These are phyloP conservation scores for Otocyon megalotis DNA, from an alignment of 2,113 vertebrate genomes.

Conservation along the genomic window DNA sequence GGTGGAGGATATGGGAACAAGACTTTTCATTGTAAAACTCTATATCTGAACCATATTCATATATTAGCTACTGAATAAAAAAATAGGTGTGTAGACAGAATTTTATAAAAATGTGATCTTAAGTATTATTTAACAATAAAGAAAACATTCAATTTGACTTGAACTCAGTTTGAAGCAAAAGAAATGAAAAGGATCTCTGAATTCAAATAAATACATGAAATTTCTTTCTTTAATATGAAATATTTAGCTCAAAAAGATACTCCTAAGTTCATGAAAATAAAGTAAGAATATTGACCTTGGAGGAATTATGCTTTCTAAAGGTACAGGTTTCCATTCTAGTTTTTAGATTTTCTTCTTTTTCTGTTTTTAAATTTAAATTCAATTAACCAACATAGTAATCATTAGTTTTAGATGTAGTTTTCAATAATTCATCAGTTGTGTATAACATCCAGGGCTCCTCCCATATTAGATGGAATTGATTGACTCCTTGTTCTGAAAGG, in stretches of 20 bases:
- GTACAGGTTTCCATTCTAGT: neutral
- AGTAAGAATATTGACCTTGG: neutral
- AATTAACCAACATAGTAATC: too few species aligned
- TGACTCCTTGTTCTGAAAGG: neutral
- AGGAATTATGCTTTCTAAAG: neutral
- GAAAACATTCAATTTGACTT: neutral
- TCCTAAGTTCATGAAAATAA: neutral
- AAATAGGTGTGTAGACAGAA: neutral
- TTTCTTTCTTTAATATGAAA: neutral
- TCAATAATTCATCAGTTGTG: too few species aligned
- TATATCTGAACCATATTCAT: neutral
- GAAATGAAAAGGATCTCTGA: neutral
- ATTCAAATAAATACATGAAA: neutral
- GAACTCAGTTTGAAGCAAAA: slow-evolving; percentile 8
- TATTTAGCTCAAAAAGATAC: neutral
- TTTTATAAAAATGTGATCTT: neutral
- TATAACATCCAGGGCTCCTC: too few species aligned
- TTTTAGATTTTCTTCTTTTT: too few species aligned
- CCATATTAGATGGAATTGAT: neutral
- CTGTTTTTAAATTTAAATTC: too few species aligned
- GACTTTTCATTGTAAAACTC: neutral
- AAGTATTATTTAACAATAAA: neutral
- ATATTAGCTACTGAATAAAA: neutral
- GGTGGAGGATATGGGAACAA: neutral
- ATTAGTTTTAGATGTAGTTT: too few species aligned